Evolutionary conservation across 2,797 vertebrate species (phyloP), one percentile per base, ranked within the genome.

Genomic region (Rallus crepitans): DNA sequence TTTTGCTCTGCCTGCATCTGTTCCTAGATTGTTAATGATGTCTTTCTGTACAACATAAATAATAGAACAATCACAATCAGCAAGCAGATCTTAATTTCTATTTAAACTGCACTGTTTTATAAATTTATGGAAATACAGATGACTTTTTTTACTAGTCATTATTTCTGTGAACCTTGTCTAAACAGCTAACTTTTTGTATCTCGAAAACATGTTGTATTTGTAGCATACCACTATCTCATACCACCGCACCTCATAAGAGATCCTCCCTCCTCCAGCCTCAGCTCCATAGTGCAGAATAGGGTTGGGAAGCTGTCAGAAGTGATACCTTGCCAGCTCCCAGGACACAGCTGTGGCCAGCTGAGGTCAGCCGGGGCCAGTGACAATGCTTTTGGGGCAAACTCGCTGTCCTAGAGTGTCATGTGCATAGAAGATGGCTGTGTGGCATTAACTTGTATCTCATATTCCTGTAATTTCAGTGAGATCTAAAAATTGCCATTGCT

Each of bases 21-120:
- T 76, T 91, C 42, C 66, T 87, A 86, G 55, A 76, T 72, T 52
- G 60, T 77, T 95, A 90, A 90, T 33, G 28, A 90, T 56, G 70
- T 11, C 28, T 82, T 92, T 92, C 86, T 80, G 17, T 80, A 89
- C 64, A 80, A 45, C 48, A 57, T 73, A 87, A 95, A 80, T 90
- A 82, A 87, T 16, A 84, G 60, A 92, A 80, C 66, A 90, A 81
- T 87, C 56, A 52, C 17, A 60, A 50, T 81, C 45, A 72, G 69
- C 57, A 96, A 92, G 90, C 20, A 80, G 5, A 85, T 75, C 40
- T 78, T 82, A 20, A 63, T 91, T 78, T 85, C 23, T 85, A 59
- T 91, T 89, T 92, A 79, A 87, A 45, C 45, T 59, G 65, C 33
- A 52, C 28, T 0, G 0, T 33, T 94, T 95, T 78, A n/a, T 60